Percentiles rank a stretch among this genome's conserved stretches.
These are phyloP conservation scores for Mus pahari DNA, from an alignment of 2,113 vertebrate genomes.

Conservation along the genomic window DNA sequence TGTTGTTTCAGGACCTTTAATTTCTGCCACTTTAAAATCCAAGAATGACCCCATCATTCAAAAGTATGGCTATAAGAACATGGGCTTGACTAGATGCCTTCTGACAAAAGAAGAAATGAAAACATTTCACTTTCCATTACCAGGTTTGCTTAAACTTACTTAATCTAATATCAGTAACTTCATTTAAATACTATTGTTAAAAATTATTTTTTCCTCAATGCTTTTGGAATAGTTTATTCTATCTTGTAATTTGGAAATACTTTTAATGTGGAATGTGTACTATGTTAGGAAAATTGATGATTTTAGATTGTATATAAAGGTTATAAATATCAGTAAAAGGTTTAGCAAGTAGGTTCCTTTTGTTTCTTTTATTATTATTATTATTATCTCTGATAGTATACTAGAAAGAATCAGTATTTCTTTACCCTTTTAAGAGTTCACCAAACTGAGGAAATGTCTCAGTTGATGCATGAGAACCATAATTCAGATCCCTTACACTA, in stretches of 20 bases:
- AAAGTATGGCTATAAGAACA: slow-evolving; percentile 82
- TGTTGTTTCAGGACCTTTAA: slow-evolving; percentile 77
- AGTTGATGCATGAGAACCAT: not conserved
- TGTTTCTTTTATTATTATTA: slow-evolving; percentile 10
- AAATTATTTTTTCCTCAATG: slow-evolving; percentile 49
- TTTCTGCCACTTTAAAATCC: slow-evolving; percentile 75
- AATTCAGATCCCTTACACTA: not conserved
- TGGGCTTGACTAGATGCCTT: slow-evolving; percentile 83
- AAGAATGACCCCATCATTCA: slow-evolving; percentile 81
- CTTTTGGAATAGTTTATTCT: slow-evolving; percentile 34
- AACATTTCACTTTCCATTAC: slow-evolving; percentile 84
- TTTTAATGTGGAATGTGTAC: not conserved
- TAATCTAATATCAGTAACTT: slow-evolving; percentile 38
- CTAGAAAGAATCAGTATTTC: not conserved
- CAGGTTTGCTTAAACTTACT: slow-evolving; percentile 79
- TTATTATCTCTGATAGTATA: slow-evolving; percentile 18
- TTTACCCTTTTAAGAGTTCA: slow-evolving; percentile 36
- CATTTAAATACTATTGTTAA: slow-evolving; percentile 35
- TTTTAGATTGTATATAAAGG: slow-evolving; percentile 10
- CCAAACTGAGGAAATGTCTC: not conserved
- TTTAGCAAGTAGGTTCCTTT: not conserved
- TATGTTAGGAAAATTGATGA: not conserved
- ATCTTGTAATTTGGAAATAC: slow-evolving; percentile 11
- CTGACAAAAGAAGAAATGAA: slow-evolving; percentile 84
- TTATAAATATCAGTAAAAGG: slow-evolving; percentile 39